Base-by-base conservation (phyloP, 2,888 invertebrate genomes). In the Camponotus fellah region DNA sequence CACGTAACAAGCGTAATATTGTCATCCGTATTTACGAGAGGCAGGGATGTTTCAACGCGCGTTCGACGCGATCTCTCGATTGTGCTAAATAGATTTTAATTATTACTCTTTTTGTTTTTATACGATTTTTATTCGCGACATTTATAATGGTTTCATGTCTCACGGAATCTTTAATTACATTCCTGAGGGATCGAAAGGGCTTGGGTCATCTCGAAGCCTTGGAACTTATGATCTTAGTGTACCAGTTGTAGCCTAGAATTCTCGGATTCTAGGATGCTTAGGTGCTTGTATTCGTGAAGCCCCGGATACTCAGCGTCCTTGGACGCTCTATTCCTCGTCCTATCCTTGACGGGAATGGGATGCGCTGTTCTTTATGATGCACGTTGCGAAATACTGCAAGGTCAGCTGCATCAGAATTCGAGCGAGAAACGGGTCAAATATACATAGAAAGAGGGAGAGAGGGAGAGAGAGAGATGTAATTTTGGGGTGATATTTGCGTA, bases 401-500 rank as follows among this genome's bases (percentile, higher is more conserved):
- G 79, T 80, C 79, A 80, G 46, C 37, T 26, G 46, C 34, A 56
- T 66, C 49, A 34, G 79, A 74, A 60, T 74, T 49, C 58, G 12
- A 34, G 26, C 12, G 49, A n/a, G 49, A n/a, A n/a, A 12, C 56
- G 43, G 9, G 68, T 21, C 21, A 26, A 37, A 26, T 6, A 17
- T 34, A 40, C 6, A 43, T 17, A 12, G 17, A 53, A 53, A 53
- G 53, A 46, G 14, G 14, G 12, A 46, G 43, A 46, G 12, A 37
- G 37, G 3, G 43, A 53, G 53, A 53, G n/a, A 53, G 21, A 56
- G 53, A 72, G 72, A 79, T 75, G 75, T 84, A 89, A 88, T 92
- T 90, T 87, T 82, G 85, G 62, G 84, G 83, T 84, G 87, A 90
- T 91, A 88, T 89, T 91, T 91, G 89, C 82, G 69, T 86, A 85